These are phyloP conservation scores for Egretta garzetta DNA, from an alignment of 2,113 vertebrate genomes.

Conservation along the genomic window DNA sequence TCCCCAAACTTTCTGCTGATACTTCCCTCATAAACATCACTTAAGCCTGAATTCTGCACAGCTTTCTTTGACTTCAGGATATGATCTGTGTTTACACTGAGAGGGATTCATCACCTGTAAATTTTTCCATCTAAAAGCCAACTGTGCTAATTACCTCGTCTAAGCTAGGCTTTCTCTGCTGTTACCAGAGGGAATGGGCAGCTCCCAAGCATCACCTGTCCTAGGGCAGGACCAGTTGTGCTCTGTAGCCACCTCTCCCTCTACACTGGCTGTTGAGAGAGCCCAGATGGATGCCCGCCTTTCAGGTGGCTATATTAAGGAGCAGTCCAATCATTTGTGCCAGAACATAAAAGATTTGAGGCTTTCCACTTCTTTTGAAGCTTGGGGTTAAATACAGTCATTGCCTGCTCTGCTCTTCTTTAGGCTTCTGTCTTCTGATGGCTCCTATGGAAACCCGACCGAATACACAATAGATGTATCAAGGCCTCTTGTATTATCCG, in stretches of 20 bases:
- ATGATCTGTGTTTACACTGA: neutral
- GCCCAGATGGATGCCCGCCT: neutral
- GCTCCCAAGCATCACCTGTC: neutral
- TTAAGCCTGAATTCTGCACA: neutral
- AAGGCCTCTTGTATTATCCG: neutral
- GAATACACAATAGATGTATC: neutral
- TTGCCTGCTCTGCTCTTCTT: neutral
- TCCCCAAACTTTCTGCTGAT: neutral
- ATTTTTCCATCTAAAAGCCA: neutral
- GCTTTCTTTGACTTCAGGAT: neutral
- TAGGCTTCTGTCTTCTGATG: neutral
- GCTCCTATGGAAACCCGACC: neutral
- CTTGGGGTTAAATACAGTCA: neutral
- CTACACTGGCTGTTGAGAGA: neutral
- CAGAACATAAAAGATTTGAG: neutral
- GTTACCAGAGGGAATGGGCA: neutral
- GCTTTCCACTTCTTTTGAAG: neutral
- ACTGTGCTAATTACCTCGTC: neutral
- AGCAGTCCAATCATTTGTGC: neutral
- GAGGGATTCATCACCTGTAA: neutral
- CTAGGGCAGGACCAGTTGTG: neutral
- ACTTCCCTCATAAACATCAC: neutral
- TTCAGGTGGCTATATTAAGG: neutral
- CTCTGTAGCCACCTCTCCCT: neutral
- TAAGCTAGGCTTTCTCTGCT: neutral